Percentiles rank a stretch among this genome's conserved stretches.
phyloP scores from a whole-genome alignment of 2,797 vertebrate species.

The Acipenser transmontanus region DNA sequence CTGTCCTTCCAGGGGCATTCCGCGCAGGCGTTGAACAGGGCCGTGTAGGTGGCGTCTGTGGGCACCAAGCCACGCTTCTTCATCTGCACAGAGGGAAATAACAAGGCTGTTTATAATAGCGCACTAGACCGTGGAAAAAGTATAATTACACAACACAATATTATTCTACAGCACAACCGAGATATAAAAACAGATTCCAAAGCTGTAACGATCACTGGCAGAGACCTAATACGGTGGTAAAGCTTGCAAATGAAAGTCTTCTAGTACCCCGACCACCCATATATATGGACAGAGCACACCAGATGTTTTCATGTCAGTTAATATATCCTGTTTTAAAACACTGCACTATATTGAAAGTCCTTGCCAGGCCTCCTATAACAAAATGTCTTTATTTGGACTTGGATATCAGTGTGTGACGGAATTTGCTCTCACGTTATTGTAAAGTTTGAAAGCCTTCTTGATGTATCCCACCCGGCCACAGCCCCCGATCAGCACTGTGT shows the following conservation, averaged over 20 bases:
- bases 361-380: no score
- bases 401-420: not conserved
- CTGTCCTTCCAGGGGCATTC: conserved; percentile 72
- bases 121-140: not conserved
- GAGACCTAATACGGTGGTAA: no score
- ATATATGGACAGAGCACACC: no score
- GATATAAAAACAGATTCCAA: no score
- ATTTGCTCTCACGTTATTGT: conserved; percentile 69
- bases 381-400: no score
- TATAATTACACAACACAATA: no score
- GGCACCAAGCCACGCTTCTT: conserved; percentile 79
- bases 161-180: no score
- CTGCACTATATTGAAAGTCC: not conserved
- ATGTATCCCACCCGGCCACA: conserved; percentile 79
- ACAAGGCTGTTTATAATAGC: not conserved
- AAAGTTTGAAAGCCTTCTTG: conserved; percentile 86
- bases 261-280: no score
- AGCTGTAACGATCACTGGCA: no score
- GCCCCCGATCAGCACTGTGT: conserved; percentile 84
- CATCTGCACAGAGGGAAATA: conserved; percentile 61
- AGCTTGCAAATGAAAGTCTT: no score
- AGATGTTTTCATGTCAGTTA: no score
- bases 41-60: conserved; percentile 79
- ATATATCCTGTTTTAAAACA: not conserved
- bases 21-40: conserved; percentile 88